phyloP scores from a whole-genome alignment of 2,888 invertebrate genomes.

The Alsophila aescularia region DNA sequence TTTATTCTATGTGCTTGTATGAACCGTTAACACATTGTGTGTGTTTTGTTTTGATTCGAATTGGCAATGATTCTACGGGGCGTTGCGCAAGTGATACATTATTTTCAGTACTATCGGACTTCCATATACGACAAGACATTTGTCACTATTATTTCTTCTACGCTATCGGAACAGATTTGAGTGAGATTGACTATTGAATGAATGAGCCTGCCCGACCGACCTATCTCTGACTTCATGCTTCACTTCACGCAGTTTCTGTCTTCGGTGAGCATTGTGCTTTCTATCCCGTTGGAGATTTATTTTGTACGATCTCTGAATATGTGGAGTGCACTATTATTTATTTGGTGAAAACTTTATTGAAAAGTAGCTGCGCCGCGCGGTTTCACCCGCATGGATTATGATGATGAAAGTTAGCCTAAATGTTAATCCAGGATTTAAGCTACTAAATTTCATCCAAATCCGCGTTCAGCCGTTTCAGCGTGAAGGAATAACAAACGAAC shows the following conservation, averaged over 20 bases:
- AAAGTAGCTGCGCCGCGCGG: too few species aligned
- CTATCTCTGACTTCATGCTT: conserved; percentile 62
- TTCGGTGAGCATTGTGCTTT: conserved; percentile 49
- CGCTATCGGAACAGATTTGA: conserved; percentile 36
- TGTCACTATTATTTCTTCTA: too few species aligned
- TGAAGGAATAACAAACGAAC: too few species aligned
- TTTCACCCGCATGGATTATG: too few species aligned
- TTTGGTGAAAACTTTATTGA: conserved; percentile 34
- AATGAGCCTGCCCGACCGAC: conserved; percentile 41
- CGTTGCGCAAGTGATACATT: conserved; percentile 10
- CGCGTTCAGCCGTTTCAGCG: too few species aligned
- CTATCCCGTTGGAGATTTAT: conserved; percentile 44
- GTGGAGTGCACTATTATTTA: conserved; percentile 35
- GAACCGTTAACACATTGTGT: conserved; percentile 25
- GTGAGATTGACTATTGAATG: conserved; percentile 38
- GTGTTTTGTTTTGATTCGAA: conserved; percentile 28
- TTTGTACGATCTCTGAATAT: conserved; percentile 47
- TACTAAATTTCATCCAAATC: too few species aligned
- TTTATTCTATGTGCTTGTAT: too few species aligned
- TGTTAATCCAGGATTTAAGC: too few species aligned
- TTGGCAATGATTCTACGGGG: conserved; percentile 20
- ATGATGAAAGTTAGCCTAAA: too few species aligned
- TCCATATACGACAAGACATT: too few species aligned
- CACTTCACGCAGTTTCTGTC: conserved; percentile 47
- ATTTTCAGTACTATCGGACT: conserved; percentile 28